A percentile compares a stretch with the other conserved stretches of the same genome.
phyloP scores from a whole-genome alignment of 2,797 vertebrate genomes.

The Hoplostethus mediterraneus region DNA sequence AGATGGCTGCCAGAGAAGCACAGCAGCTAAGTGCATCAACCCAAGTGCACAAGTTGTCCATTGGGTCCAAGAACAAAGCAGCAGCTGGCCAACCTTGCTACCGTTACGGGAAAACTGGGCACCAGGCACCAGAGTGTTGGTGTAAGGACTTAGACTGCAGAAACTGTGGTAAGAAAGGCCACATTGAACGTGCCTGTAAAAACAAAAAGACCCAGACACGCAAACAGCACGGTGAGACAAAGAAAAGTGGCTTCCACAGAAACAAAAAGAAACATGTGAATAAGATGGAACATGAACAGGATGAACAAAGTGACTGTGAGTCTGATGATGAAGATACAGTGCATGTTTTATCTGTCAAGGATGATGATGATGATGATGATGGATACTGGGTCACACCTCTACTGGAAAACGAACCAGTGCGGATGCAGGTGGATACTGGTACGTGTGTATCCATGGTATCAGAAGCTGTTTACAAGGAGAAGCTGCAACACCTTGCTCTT shows the following conservation, averaged over 20 bases:
- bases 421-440: too few relatives aligned
- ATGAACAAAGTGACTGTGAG: not conserved
- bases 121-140: constrained; percentile 19
- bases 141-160: too few relatives aligned
- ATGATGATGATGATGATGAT: too few relatives aligned
- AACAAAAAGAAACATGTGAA: not conserved
- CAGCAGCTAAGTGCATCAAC: not conserved
- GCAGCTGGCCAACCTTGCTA: constrained; percentile 11
- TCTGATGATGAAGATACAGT: not conserved
- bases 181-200: constrained; percentile 9
- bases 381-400: too few relatives aligned
- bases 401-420: too few relatives aligned
- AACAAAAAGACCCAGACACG: constrained; percentile 3
- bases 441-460: too few relatives aligned
- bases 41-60: not conserved
- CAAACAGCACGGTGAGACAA: not conserved
- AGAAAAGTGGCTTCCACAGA: not conserved
- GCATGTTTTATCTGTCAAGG: too few relatives aligned
- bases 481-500: too few relatives aligned
- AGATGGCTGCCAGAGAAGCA: constrained; percentile 15
- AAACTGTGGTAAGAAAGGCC: constrained; percentile 30
- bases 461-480: too few relatives aligned
- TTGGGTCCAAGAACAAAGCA: not conserved
- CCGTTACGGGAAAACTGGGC: constrained; percentile 26
- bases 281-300: constrained; percentile 5